These are phyloP conservation scores for Melanotaenia parkinsoni DNA, from an alignment of 2,797 vertebrate species.

Conservation along the genomic window DNA sequence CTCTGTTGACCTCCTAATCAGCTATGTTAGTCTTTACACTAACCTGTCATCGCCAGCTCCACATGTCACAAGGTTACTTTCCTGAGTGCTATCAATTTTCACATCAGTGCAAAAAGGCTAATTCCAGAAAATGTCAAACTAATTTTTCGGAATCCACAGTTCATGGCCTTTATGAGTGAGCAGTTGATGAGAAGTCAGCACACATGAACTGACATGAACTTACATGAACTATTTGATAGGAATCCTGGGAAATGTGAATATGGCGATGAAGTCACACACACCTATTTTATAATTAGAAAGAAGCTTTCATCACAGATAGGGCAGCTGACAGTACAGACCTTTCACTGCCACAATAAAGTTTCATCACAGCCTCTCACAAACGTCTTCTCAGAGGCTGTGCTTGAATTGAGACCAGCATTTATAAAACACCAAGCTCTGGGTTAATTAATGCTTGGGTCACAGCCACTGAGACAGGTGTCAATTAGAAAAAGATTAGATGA, in stretches of 20 bases:
- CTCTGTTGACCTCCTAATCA: no score
- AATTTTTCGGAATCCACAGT: background rate
- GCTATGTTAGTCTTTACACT: background rate
- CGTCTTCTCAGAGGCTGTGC: slow-evolving; percentile 21
- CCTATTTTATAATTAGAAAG: slow-evolving; percentile 10
- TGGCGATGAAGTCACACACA: background rate
- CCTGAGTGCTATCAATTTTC: background rate
- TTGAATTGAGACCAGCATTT: slow-evolving; percentile 25
- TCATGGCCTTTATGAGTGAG: background rate
- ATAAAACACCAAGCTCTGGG: slow-evolving; percentile 41
- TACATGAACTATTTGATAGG: background rate
- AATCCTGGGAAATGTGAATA: background rate
- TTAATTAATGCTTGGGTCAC: slow-evolving; percentile 57
- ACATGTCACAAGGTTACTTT: background rate
- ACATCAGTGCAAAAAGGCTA: background rate
- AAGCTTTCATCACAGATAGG: slow-evolving; percentile 28
- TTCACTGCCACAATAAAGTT: slow-evolving; percentile 41
- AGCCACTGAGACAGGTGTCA: slow-evolving; percentile 51
- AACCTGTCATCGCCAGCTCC: background rate
- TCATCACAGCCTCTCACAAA: slow-evolving; percentile 39
- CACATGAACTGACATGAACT: background rate
- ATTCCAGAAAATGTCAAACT: background rate
- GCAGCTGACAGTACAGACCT: slow-evolving; percentile 14
- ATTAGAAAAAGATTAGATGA: slow-evolving; percentile 47
- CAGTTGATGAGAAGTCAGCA: background rate